Evolutionary conservation across 1,140 invertebrate genomes (phyloP), one percentile per base, ranked within the genome.

Genomic region (Colletes latitarsis): DNA sequence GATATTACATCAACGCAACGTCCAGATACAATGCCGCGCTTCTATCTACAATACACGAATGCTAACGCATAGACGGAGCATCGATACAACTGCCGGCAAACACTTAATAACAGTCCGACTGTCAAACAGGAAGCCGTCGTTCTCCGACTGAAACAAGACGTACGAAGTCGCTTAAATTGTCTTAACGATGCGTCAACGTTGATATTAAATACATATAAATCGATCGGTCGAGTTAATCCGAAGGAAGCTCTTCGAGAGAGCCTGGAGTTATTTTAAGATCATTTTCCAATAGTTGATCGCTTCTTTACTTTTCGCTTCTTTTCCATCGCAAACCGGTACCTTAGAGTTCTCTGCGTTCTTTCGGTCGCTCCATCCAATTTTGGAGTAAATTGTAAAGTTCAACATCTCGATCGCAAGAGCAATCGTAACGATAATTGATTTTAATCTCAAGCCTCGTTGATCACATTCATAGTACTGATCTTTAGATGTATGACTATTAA

Each of bases 121-220:
- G n/a, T 70, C 58, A 30, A 55, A 77, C 76, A 63, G 67, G 76
- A 77, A 77, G 46, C 70, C 76, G 39, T 66, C 52, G 30, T 77
- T 41, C 17, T 19, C 30, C n/a, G 57, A 9, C 14, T 19, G 67
- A 62, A 63, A 63, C 6, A 2, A 62, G 58, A 52, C 19, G 41
- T 39, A 39, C 21, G 4, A 12, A 19, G 30, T 60, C 55, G 21
- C 46, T 77, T 77, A 67, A 68, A 69, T 69, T 60, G 75, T 21
- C 19, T 53, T 66, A 21, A 63, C 57, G 76, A 46, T 14, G 41
- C 64, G 41, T 60, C 52, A 21, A 30, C 55, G 55, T 15, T 55
- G 10, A 12, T 6, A 79, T 79, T 79, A 79, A 78, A 72, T 78
- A n/a, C n/a, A n/a, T n/a, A 78, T 72, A 78, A 71, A 72, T 72